phyloP scores from a whole-genome alignment of 2,113 vertebrate species.

The Murina feae region DNA sequence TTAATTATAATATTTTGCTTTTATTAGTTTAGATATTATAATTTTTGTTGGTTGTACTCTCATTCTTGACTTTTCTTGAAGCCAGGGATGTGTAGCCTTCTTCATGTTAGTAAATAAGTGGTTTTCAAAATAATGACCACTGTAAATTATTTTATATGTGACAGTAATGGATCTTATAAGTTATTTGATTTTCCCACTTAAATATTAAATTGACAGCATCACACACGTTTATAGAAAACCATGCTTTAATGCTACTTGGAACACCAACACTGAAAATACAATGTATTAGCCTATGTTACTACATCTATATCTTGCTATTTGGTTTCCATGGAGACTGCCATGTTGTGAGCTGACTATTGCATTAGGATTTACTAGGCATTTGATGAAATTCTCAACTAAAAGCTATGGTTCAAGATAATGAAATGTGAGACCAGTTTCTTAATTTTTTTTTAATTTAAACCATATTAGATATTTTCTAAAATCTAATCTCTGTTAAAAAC shows the following conservation, averaged over 20 bases:
- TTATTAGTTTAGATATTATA: no score
- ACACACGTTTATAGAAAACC: not conserved
- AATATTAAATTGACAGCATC: not conserved
- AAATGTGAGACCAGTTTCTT: not conserved
- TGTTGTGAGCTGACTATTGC: not conserved
- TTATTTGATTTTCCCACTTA: not conserved
- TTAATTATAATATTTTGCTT: no score
- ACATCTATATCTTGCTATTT: not conserved
- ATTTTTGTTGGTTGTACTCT: not conserved
- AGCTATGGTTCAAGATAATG: not conserved
- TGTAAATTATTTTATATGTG: not conserved
- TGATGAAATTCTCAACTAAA: constrained; percentile 2
- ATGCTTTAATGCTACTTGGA: not conserved
- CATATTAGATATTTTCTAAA: not conserved
- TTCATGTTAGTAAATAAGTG: not conserved
- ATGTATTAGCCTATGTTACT: not conserved
- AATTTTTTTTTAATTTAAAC: not conserved
- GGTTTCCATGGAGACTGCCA: constrained; percentile 25
- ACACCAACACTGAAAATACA: not conserved
- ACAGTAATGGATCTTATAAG: not conserved
- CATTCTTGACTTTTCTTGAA: not conserved
- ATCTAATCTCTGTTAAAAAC: not conserved
- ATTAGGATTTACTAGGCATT: not conserved
- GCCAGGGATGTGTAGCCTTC: not conserved
- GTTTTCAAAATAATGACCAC: not conserved